phyloP scores from a whole-genome alignment of 2,888 invertebrate genomes.

The Dolomedes plantarius region DNA sequence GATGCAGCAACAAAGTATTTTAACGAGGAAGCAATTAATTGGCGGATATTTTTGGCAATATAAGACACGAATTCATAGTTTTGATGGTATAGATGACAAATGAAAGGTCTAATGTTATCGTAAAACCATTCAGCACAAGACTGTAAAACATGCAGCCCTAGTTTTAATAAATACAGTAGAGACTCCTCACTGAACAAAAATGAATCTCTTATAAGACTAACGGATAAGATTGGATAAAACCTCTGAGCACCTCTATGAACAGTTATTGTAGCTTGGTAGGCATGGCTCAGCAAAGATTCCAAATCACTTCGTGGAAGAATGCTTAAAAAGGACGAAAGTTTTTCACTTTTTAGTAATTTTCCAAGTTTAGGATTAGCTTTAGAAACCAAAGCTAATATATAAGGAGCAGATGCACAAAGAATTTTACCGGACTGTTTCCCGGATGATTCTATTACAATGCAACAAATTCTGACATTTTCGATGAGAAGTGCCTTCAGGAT shows the following conservation, averaged over 20 bases:
- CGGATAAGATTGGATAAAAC: conserved; percentile 30
- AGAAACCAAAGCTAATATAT: conserved; percentile 27
- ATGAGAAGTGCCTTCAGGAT: conserved; percentile 34
- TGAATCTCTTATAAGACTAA: conserved; percentile 23
- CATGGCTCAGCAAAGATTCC: conserved; percentile 27
- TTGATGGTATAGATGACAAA: conserved; percentile 13
- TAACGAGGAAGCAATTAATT: neutral
- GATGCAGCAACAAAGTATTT: neutral
- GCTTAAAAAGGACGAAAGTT: conserved; percentile 20
- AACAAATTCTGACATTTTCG: conserved; percentile 43
- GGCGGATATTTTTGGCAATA: conserved; percentile 12
- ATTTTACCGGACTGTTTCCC: conserved; percentile 40
- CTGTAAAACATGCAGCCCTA: neutral
- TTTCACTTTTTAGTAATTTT: conserved; percentile 27
- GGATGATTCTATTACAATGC: conserved; percentile 53
- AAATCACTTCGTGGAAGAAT: conserved; percentile 32
- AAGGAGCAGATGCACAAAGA: conserved; percentile 49
- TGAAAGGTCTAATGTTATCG: conserved; percentile 20
- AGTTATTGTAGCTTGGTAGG: conserved; percentile 35
- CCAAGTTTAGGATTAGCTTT: conserved; percentile 43
- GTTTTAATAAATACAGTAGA: neutral
- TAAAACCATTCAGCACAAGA: conserved; percentile 20
- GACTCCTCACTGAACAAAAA: neutral
- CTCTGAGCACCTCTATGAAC: conserved; percentile 38
- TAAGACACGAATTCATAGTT: conserved; percentile 18